Conservation (phyloP, 2,797 vertebrate genomes). For the Babyrousa celebensis region DNA sequence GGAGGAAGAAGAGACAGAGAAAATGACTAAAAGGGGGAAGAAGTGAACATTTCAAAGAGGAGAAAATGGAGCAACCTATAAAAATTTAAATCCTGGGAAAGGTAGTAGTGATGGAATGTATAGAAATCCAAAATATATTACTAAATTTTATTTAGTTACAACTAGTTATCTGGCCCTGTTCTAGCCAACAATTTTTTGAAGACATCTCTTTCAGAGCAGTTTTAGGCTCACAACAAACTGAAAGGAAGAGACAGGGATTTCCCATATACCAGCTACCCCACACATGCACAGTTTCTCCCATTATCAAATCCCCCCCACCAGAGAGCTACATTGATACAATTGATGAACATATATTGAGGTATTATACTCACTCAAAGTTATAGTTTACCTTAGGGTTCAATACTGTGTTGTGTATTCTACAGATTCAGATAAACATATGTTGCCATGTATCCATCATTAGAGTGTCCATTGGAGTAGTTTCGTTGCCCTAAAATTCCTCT, state of each 20-base stretch:
- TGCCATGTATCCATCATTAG: background rate
- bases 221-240: background rate
- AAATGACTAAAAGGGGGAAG: background rate
- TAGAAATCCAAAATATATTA: background rate
- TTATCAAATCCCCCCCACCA: background rate
- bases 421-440: background rate
- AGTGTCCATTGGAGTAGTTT: background rate
- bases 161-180: background rate
- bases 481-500: background rate
- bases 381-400: background rate
- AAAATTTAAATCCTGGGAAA: constrained; percentile 6
- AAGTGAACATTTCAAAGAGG: background rate
- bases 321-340: background rate
- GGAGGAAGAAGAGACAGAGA: background rate
- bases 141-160: background rate
- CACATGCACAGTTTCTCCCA: background rate
- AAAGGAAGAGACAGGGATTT: background rate
- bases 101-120: background rate
- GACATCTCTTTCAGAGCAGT: background rate
- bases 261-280: background rate
- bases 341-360: background rate
- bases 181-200: background rate
- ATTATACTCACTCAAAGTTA: background rate
- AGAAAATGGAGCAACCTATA: background rate
- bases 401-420: background rate